A percentile compares a stretch with the other conserved stretches of the same genome.
Evolutionary conservation across 2,888 invertebrate species (phyloP).

Genomic region (Chrysolina oricalcia): DNA sequence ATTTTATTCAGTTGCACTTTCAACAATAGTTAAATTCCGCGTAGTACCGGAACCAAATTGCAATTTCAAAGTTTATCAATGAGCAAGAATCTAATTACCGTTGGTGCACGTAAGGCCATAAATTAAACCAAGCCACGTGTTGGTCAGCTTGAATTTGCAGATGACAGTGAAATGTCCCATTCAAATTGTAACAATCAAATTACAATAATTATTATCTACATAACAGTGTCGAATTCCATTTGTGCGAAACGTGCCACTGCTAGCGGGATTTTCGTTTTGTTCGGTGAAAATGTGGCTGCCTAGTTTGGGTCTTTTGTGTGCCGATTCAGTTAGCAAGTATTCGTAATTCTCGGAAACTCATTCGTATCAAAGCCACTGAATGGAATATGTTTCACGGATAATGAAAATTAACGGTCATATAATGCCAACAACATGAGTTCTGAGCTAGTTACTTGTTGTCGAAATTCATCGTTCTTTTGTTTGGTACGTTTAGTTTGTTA

Average conservation of each 20-base stretch:
- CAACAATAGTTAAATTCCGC: neutral
- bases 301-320: neutral
- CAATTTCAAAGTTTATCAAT: slow-evolving; percentile 34
- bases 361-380: no score
- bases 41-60: neutral
- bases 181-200: slow-evolving; percentile 51
- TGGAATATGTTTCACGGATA: no score
- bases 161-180: slow-evolving; percentile 41
- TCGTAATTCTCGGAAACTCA: no score
- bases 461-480: no score
- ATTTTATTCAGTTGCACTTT: neutral
- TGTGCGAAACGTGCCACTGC: slow-evolving; percentile 22
- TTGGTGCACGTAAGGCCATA: slow-evolving; percentile 13
- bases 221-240: slow-evolving; percentile 40
- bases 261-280: neutral
- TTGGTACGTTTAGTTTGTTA: no score
- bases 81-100: slow-evolving; percentile 35
- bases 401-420: no score
- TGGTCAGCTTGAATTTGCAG: slow-evolving; percentile 19
- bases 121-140: slow-evolving; percentile 9
- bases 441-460: no score
- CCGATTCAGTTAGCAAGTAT: no score
- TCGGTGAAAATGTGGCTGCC: neutral
- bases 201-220: slow-evolving; percentile 47
- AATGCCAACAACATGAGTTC: no score